phyloP scores from a whole-genome alignment of 2,113 vertebrate genomes.

The Pygoscelis antarcticus region DNA sequence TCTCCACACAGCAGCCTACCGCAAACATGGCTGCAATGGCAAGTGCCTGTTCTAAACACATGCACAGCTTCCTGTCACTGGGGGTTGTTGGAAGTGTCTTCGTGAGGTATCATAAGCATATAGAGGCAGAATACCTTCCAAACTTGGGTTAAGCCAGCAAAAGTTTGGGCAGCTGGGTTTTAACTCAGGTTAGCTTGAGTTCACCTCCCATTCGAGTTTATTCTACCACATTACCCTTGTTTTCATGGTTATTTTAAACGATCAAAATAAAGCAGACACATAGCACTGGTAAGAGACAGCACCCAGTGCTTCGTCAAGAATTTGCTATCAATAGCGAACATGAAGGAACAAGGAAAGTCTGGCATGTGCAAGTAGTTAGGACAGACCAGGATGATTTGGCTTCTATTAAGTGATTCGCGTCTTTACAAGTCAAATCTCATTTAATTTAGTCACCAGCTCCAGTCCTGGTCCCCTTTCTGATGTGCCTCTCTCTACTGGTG shows the following conservation, averaged over 20 bases:
- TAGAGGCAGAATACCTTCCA: not conserved
- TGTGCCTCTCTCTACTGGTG: not conserved
- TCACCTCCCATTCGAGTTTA: not conserved
- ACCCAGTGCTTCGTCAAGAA: not conserved
- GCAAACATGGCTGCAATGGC: not conserved
- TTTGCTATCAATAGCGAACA: not conserved
- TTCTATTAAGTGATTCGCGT: not conserved
- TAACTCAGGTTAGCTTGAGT: not conserved
- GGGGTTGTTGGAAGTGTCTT: fast-evolving
- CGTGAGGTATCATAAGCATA: not conserved
- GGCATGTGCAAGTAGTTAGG: not conserved
- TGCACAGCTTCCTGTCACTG: not conserved
- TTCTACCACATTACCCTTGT: too few relatives aligned
- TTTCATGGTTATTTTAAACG: not conserved
- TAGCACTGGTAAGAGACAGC: not conserved
- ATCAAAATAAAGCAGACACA: not conserved
- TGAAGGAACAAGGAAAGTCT: not conserved
- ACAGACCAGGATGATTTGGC: not conserved
- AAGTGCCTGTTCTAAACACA: not conserved
- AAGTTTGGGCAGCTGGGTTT: not conserved
- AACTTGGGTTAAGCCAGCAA: not conserved
- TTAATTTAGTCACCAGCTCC: not conserved
- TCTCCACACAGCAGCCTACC: not conserved
- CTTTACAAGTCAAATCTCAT: not conserved
- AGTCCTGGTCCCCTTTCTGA: not conserved